Evolutionary conservation across 2,113 vertebrate genomes (phyloP), one percentile per base, ranked within the genome.

Genomic region (Mixornis gularis): DNA sequence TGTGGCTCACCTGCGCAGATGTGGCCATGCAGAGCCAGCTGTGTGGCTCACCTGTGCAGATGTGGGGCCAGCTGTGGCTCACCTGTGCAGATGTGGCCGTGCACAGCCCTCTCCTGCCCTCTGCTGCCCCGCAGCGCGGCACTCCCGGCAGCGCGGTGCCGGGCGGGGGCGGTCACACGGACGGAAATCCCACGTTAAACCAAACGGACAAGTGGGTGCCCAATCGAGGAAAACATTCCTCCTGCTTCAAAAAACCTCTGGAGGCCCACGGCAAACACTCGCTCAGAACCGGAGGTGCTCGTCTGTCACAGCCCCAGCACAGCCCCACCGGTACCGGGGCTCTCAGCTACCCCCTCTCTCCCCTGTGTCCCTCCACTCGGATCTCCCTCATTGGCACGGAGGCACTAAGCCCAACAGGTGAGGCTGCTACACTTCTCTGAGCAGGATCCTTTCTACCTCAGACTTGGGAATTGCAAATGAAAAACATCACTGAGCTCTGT

Each of bases 101-200:
- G 44, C 69, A 34, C 69, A 68, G 95, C 79, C 58, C 90, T 90
- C 79, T 89, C n/a, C 93, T 88, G 90, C 95, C 96, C 96, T 88
- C 95, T 96, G 38, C 93, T 91, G 96, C 91, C 82, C 86, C 29
- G 43, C 44, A 58, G 66, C 44, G 51, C 52, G 12, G 66, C 76
- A 12, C 12, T 55, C 32, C 51, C 38, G 52, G 44, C 56, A 12
- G 41, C 30, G 34, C 48, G 8, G 52, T 36, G 16, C 79, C 20
- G 26, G n/a, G 5, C 26, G 10, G 72, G n/a, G 48, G 16, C 46
- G 36, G 44, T 15, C 59, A 7, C 40, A 34, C 13, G 13, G 40
- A 73, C 1, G 4, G 55, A 34, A 48, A 41, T 13, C 13, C 9
- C 52, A 10, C 32, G 32, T 44, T 36, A 13, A 60, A 36, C 15